These are phyloP conservation scores for Sylvilagus floridanus DNA, from an alignment of 2,797 vertebrate species.

Conservation along the genomic window DNA sequence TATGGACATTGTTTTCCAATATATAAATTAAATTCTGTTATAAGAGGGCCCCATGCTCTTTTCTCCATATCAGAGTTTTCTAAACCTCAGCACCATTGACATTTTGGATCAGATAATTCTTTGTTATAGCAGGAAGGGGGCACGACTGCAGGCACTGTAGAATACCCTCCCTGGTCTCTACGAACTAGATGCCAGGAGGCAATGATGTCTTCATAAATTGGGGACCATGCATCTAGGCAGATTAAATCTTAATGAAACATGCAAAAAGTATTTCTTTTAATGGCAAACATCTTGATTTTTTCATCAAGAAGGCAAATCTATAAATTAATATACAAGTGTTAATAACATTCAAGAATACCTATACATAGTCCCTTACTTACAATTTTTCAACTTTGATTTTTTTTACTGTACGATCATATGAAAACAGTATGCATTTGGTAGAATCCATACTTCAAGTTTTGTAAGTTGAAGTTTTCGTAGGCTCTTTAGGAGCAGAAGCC, in stretches of 20 bases:
- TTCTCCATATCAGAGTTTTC: neutral
- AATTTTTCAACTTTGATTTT: neutral
- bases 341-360: neutral
- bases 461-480: neutral
- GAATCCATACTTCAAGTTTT: neutral
- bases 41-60: neutral
- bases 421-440: neutral
- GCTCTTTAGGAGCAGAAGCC: too few species aligned
- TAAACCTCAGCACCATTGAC: neutral
- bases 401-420: neutral
- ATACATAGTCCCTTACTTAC: neutral
- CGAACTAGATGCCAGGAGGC: neutral
- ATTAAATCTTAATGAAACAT: neutral
- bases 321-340: neutral
- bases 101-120: conserved; percentile 1
- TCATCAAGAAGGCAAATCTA: neutral
- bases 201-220: neutral
- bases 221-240: neutral
- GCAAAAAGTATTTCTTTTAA: conserved; percentile 15
- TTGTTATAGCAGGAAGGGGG: neutral
- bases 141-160: neutral
- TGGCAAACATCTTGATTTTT: neutral
- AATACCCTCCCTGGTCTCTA: neutral
- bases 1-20: neutral
- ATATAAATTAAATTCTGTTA: neutral